Base-by-base conservation (phyloP, 2,113 vertebrate genomes). In the Zosterops japonicus region DNA sequence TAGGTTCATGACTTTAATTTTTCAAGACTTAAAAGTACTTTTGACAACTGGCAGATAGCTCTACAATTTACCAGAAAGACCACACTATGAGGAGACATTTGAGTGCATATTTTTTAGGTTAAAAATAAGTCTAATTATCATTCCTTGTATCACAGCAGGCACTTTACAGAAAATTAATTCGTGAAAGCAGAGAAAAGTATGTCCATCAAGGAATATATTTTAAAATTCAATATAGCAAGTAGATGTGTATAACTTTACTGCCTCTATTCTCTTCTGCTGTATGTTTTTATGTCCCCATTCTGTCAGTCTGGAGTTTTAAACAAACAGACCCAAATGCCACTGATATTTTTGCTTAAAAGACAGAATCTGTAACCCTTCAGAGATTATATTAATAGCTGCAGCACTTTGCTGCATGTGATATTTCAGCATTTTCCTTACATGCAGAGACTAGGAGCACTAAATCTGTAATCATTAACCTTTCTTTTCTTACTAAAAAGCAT, bases 221-320 rank as follows among this genome's bases (percentile, higher is more conserved):
- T 84, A 83, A 91, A 93, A 89, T 84, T 72, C 59, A 70, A 42
- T 69, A 67, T 63, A 72, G 39, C 65, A 87, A 80, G 82, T 69
- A 79, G 78, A 83, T 52, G 49, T 49, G 28, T 94, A 59, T 83
- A 79, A 28, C 80, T 67, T 90, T 41, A 16, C 27, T 72, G 33
- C 33, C 79, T 94, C 49, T 93, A 63, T 91, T 93, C 90, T 89
- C 79, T 95, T 91, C 85, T 90, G 52, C 59, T 1, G 5, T 87
- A 85, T 89, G 83, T 96, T 96, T 95, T 96, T 84, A 67, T 97
- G 95, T 92, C 97, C 97, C 69, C 95, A 96, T 97, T 98, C 97
- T 97, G 96, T 98, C 97, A 96, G 89, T 96, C 74, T 95, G 68
- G 41, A 72, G 82, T 83, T 90, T 97, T 88, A 95, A 96, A 96